phyloP scores from a whole-genome alignment of 2,797 vertebrate species.

The Melanogrammus aeglefinus region DNA sequence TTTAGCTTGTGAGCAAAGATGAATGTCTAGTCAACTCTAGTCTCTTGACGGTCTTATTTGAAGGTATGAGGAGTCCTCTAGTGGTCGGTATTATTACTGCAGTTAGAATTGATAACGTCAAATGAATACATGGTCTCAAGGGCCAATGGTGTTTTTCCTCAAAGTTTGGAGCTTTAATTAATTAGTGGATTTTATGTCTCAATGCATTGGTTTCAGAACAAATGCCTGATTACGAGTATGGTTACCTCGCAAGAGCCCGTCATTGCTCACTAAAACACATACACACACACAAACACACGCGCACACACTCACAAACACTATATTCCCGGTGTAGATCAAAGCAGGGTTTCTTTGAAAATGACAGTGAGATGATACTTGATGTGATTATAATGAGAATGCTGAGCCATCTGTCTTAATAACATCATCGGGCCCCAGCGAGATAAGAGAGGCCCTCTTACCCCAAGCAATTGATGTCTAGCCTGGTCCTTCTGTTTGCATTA shows the following conservation, averaged over 20 bases:
- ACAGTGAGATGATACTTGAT: background rate
- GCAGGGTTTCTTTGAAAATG: conserved; percentile 1
- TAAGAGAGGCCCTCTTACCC: background rate
- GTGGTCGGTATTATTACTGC: background rate
- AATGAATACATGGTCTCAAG: background rate
- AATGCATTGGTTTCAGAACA: background rate
- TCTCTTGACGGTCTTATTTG: background rate
- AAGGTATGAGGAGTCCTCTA: background rate
- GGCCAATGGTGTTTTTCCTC: background rate
- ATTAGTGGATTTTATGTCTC: background rate
- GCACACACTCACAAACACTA: background rate
- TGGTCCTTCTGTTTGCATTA: background rate
- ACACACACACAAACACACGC: background rate
- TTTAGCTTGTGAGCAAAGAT: background rate
- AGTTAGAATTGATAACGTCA: background rate
- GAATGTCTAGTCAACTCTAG: background rate
- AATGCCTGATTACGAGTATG: background rate
- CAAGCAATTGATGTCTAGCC: background rate
- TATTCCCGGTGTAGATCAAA: background rate
- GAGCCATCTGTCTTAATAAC: conserved; percentile 19
- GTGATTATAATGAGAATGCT: conserved; percentile 18
- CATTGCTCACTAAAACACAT: background rate
- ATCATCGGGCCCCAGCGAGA: background rate
- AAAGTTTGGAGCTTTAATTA: too few species aligned
- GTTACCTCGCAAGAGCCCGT: background rate